These are phyloP conservation scores for Drosophila flavopinicola DNA, from an alignment of 2,888 invertebrate species.

Conservation along the genomic window DNA sequence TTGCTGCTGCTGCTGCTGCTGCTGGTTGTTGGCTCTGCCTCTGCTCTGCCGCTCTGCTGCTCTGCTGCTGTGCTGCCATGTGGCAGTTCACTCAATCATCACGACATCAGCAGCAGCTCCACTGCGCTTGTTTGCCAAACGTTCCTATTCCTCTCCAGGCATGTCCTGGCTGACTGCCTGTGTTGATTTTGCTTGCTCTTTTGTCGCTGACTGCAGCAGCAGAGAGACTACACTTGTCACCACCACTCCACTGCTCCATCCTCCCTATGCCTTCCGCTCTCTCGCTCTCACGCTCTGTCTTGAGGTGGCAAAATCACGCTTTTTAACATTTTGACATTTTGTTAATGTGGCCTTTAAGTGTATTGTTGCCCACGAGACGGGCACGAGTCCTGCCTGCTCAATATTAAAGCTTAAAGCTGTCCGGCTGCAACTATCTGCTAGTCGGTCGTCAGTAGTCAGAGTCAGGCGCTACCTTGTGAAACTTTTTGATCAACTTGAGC, in stretches of 20 bases:
- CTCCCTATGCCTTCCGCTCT: not conserved
- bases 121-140: conserved; percentile 72
- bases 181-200: conserved; percentile 36
- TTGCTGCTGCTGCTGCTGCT: conserved; percentile 6
- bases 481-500: conserved; percentile 67
- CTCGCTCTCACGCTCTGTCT: conserved; percentile 10
- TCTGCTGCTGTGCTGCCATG: conserved; percentile 54
- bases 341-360: conserved; percentile 75
- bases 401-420: not conserved
- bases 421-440: conserved; percentile 1
- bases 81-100: conserved; percentile 81
- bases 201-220: conserved; percentile 31
- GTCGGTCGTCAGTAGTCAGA: conserved; percentile 7
- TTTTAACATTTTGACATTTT: conserved; percentile 78
- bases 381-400: not conserved
- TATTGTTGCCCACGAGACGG: conserved; percentile 22
- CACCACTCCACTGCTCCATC: too few species aligned
- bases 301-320: conserved; percentile 72
- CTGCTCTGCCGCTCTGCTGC: conserved; percentile 43
- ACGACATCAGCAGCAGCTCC: conserved; percentile 52
- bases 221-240: conserved; percentile 19
- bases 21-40: conserved; percentile 4
- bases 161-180: conserved; percentile 13
- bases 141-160: conserved; percentile 9
- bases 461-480: conserved; percentile 47